Percentiles rank a stretch among this genome's conserved stretches.
These are phyloP conservation scores for Nomada lathburiana DNA, from an alignment of 2,888 invertebrate genomes.

Conservation along the genomic window DNA sequence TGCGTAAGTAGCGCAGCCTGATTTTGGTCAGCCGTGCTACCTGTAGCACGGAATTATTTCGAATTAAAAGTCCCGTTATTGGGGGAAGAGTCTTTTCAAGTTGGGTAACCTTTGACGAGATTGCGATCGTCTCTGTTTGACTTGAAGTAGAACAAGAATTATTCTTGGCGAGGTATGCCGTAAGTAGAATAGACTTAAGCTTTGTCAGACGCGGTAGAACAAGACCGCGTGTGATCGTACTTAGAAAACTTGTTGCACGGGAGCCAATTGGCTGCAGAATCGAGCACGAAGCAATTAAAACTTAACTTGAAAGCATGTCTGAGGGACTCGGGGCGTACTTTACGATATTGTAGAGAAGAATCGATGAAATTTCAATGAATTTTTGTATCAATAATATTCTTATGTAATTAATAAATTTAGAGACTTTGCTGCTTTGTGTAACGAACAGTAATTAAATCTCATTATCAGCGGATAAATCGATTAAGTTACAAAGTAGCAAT, in stretches of 20 bases:
- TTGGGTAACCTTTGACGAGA: constrained; percentile 16
- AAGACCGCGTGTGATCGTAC: not conserved
- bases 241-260: constrained; percentile 31
- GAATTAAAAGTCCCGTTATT: constrained; percentile 8
- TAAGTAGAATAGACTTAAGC: constrained; percentile 12
- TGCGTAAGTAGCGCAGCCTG: constrained; percentile 9
- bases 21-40: not conserved
- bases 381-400: not conserved
- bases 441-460: too few species aligned
- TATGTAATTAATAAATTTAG: too few species aligned
- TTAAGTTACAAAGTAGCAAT: too few species aligned
- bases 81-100: not conserved
- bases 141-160: not conserved
- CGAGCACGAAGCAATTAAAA: constrained; percentile 28
- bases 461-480: too few species aligned
- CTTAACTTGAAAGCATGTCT: not conserved
- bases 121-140: constrained; percentile 30
- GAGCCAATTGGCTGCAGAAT: constrained; percentile 1
- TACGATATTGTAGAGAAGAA: not conserved
- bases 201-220: not conserved
- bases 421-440: too few species aligned
- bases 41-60: constrained; percentile 8
- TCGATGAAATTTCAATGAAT: not conserved
- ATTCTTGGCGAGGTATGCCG: not conserved
- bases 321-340: not conserved